These are phyloP conservation scores for Ariopsis seemanni DNA, from an alignment of 2,113 vertebrate species.

Conservation along the genomic window DNA sequence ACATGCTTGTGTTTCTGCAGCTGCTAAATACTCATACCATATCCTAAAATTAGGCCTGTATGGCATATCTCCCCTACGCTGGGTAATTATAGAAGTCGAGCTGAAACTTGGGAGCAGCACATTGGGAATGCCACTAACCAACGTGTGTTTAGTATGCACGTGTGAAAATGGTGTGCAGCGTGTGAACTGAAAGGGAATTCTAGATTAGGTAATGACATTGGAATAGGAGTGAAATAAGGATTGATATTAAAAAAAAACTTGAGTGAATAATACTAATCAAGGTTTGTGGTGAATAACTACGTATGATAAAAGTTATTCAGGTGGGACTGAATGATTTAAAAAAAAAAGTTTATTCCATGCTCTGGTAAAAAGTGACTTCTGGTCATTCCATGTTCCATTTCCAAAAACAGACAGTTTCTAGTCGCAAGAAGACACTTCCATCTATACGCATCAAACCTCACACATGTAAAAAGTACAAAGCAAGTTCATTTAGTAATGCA, in stretches of 20 bases:
- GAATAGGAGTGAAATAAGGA: not conserved
- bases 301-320: not conserved
- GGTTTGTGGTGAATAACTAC: not conserved
- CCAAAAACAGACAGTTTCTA: not conserved
- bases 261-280: not conserved
- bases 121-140: not conserved
- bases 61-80: constrained; percentile 4
- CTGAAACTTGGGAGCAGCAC: not conserved
- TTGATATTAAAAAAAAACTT: not conserved
- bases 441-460: not conserved
- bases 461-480: not conserved
- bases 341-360: not conserved
- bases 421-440: not conserved
- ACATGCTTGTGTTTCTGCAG: constrained; percentile 33
- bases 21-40: constrained; percentile 39
- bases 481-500: not conserved
- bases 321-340: not conserved
- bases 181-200: not conserved
- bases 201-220: not conserved
- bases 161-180: not conserved
- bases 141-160: not conserved
- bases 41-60: constrained; percentile 44
- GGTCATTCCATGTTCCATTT: not conserved
- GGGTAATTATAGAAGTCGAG: constrained; percentile 43
- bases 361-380: not conserved